Conservation (phyloP, 2,888 invertebrate genomes). For the Nymphalis polychloros region DNA sequence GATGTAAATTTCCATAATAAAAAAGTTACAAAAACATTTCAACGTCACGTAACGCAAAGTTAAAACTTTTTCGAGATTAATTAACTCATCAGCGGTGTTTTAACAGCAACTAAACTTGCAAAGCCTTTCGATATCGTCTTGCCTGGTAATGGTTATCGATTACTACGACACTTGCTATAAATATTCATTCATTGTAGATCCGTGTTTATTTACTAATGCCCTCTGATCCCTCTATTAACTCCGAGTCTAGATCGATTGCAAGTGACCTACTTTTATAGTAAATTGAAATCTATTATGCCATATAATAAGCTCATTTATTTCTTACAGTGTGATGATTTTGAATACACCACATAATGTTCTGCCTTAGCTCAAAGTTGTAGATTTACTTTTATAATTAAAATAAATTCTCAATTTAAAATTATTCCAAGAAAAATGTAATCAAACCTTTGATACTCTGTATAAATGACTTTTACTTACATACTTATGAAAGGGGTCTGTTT, state of each 20-base stretch:
- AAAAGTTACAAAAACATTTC: neutral
- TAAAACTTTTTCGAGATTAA: constrained; percentile 30
- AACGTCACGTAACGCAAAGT: constrained; percentile 11
- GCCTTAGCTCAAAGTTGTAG: too few relatives aligned
- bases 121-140: constrained; percentile 38
- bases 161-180: constrained; percentile 40
- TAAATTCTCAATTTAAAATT: too few relatives aligned
- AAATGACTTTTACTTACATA: too few relatives aligned
- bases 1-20: too few relatives aligned
- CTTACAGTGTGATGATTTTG: neutral
- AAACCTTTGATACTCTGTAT: too few relatives aligned
- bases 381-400: too few relatives aligned
- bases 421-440: too few relatives aligned
- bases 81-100: constrained; percentile 28
- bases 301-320: constrained; percentile 18
- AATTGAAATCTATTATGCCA: constrained; percentile 11
- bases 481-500: too few relatives aligned
- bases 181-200: constrained; percentile 41
- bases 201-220: constrained; percentile 37
- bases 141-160: constrained; percentile 49
- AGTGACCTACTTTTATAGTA: constrained; percentile 25
- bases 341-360: too few relatives aligned
- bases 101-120: constrained; percentile 33
- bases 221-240: constrained; percentile 35
- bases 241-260: constrained; percentile 21